Percentiles rank a stretch among this genome's conserved stretches.
Evolutionary conservation across 2,888 invertebrate species (phyloP).

Genomic region (Poecilus cupreus): DNA sequence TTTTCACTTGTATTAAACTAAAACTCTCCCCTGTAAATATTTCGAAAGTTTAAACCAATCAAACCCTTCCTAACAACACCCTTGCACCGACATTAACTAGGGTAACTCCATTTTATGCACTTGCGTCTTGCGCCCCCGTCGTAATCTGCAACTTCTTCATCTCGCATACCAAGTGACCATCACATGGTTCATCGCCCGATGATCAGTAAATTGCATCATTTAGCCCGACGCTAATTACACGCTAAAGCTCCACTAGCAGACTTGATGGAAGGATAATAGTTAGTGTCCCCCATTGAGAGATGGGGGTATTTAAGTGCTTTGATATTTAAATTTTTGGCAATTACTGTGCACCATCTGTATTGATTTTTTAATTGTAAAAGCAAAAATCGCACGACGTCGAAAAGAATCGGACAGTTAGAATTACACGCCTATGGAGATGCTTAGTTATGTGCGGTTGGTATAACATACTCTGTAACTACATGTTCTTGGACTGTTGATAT

Average conservation of each 20-base stretch:
- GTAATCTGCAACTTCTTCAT: conserved; percentile 15
- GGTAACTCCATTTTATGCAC: not conserved
- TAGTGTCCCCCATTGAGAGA: conserved; percentile 20
- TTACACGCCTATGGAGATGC: no score
- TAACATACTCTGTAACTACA: no score
- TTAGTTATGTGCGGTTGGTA: no score
- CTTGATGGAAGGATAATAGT: conserved; percentile 41
- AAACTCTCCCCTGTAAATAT: no score
- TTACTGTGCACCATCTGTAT: not conserved
- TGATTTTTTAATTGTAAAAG: conserved; percentile 47
- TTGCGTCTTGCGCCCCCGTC: not conserved
- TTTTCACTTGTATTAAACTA: no score
- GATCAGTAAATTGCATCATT: conserved; percentile 47
- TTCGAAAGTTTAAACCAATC: no score
- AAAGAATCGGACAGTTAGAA: no score
- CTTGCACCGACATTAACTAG: not conserved
- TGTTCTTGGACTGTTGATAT: no score
- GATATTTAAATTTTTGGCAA: conserved; percentile 56
- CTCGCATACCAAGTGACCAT: conserved; percentile 55
- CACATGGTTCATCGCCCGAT: not conserved
- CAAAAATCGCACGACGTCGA: not conserved
- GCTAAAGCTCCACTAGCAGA: not conserved
- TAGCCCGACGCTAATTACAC: conserved; percentile 39
- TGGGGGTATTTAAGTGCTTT: conserved; percentile 41
- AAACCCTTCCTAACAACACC: not conserved